Percentiles rank a stretch among this genome's conserved stretches.
Conservation (phyloP, 2,797 vertebrate species). For the Lycodopsis pacificus region DNA sequence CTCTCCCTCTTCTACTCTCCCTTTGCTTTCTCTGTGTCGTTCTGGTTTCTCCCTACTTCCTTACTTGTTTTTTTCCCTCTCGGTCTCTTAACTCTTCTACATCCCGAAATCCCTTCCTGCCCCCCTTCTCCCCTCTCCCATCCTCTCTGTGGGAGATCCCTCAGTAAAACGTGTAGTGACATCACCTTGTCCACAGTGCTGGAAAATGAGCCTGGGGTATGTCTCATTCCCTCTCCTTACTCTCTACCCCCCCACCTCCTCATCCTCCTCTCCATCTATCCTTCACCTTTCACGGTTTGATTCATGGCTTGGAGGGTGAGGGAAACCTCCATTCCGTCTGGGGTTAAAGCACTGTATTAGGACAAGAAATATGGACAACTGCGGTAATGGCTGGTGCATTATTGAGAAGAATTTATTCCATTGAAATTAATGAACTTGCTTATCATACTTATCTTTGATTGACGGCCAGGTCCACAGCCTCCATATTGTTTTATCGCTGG, state of each 20-base stretch:
- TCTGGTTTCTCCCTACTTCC: constrained; percentile 43
- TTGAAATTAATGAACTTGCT: constrained; percentile 72
- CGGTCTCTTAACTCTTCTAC: constrained; percentile 16
- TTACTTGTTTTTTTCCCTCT: constrained; percentile 9
- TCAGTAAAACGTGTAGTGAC: constrained; percentile 66
- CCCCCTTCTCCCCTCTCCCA: not conserved
- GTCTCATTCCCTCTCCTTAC: constrained; percentile 36
- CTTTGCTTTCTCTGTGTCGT: constrained; percentile 14
- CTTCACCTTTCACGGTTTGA: constrained; percentile 46
- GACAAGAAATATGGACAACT: constrained; percentile 46
- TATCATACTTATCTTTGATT: constrained; percentile 67
- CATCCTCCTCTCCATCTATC: not conserved
- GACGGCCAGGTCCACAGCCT: constrained; percentile 49
- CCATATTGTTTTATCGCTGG: constrained; percentile 64
- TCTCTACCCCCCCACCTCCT: not conserved
- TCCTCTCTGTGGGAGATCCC: constrained; percentile 60
- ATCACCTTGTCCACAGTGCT: constrained; percentile 68
- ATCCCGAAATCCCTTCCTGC: constrained; percentile 26
- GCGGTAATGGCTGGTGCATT: constrained; percentile 7
- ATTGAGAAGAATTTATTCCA: constrained; percentile 56
- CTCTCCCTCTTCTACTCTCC: constrained; percentile 2
- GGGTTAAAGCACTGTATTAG: constrained; percentile 19
- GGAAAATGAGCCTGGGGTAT: constrained; percentile 60
- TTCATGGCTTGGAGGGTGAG: constrained; percentile 48
- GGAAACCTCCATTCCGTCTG: constrained; percentile 39